phyloP scores from a whole-genome alignment of 2,888 invertebrate species.

The Ormyrus nitidulus region DNA sequence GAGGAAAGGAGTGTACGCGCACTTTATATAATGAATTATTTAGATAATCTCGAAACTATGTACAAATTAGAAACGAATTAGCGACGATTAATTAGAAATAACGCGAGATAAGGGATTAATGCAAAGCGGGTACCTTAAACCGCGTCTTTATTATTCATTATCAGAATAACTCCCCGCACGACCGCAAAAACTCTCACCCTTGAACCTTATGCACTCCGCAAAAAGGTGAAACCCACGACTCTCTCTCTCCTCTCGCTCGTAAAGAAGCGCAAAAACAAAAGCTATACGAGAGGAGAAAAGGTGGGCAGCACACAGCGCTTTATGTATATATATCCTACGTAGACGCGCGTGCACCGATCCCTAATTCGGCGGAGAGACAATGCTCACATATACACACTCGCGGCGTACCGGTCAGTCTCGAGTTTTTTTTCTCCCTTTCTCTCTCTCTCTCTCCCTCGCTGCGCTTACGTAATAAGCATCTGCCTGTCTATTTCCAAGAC shows the following conservation, averaged over 20 bases:
- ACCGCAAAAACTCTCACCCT: constrained; percentile 2
- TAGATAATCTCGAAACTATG: too few species aligned
- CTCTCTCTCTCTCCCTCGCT: too few species aligned
- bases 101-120: too few species aligned
- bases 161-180: neutral
- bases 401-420: neutral
- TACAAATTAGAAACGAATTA: too few species aligned
- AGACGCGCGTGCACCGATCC: neutral
- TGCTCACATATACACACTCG: too few species aligned
- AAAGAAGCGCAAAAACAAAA: neutral
- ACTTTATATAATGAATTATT: too few species aligned
- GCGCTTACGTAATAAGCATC: constrained; percentile 20
- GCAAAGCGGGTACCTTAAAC: too few species aligned
- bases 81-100: too few species aligned
- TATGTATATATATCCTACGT: neutral
- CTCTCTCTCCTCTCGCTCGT: too few species aligned
- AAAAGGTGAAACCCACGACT: constrained; percentile 9
- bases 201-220: neutral
- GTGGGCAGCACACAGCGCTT: neutral
- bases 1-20: too few species aligned
- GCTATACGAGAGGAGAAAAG: neutral
- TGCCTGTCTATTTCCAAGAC: neutral
- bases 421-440: too few species aligned
- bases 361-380: too few species aligned
- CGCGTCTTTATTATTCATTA: constrained; percentile 16